Conservation (phyloP, 2,113 vertebrate species). For the Campylomormyrus tamandua region DNA sequence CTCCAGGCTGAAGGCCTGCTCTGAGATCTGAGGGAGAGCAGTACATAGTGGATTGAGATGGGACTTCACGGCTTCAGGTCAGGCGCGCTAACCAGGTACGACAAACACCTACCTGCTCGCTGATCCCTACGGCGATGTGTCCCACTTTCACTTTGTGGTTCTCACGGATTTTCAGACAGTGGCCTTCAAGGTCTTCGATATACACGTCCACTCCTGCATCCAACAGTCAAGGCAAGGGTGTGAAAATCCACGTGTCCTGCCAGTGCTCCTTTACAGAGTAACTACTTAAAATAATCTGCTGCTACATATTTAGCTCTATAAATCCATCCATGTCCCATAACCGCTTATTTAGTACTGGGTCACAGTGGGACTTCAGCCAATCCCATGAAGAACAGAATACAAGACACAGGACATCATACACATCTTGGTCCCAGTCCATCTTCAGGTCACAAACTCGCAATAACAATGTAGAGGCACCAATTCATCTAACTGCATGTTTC, state of each 20-base stretch:
- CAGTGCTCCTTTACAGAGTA: not conserved
- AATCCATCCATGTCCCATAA: not conserved
- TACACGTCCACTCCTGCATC: conserved; percentile 79
- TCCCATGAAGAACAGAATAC: not conserved
- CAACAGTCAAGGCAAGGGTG: not conserved
- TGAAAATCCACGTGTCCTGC: not conserved
- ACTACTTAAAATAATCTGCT: not conserved
- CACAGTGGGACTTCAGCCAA: not conserved
- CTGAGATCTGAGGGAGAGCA: conserved; percentile 54
- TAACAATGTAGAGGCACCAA: not conserved
- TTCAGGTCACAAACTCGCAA: not conserved
- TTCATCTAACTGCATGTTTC: not conserved
- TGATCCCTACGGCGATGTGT: conserved; percentile 83
- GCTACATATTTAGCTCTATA: not conserved
- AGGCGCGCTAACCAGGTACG: not conserved
- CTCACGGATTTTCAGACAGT: conserved; percentile 83
- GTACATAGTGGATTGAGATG: not conserved
- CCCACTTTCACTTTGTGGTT: conserved; percentile 77
- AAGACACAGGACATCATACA: not conserved
- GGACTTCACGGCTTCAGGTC: not conserved
- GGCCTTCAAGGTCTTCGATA: conserved; percentile 78
- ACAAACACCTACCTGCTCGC: conserved; percentile 74
- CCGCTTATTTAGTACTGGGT: not conserved
- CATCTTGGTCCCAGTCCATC: not conserved
- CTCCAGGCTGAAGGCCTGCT: conserved; percentile 65